phyloP scores from a whole-genome alignment of 2,888 invertebrate species.

The Pegoplata infirma region DNA sequence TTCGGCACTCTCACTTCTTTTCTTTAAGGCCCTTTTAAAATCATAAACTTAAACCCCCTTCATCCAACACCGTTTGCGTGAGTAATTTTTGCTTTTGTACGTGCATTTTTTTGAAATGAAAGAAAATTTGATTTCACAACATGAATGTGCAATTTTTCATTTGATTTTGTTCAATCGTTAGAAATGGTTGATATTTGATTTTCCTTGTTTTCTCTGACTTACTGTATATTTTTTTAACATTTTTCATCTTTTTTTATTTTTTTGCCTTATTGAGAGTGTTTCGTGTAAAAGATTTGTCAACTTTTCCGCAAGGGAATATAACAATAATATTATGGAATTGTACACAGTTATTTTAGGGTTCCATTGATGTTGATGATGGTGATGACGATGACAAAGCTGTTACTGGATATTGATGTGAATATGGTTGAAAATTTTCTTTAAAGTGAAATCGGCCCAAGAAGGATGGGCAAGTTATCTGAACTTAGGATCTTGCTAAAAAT shows the following conservation, averaged over 20 bases:
- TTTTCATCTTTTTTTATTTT: background rate
- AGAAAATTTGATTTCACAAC: conserved; percentile 55
- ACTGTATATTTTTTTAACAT: background rate
- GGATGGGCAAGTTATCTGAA: background rate
- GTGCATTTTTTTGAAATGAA: conserved; percentile 28
- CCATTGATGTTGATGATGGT: conserved; percentile 8
- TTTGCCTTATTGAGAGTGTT: conserved; percentile 3
- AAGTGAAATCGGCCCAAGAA: no score
- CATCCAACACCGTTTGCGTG: background rate
- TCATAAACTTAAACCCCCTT: background rate
- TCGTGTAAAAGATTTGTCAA: conserved; percentile 59
- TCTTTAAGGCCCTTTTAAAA: background rate
- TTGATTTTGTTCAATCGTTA: conserved; percentile 56
- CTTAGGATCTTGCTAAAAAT: background rate
- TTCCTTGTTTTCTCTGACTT: background rate
- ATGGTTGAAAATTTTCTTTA: no score
- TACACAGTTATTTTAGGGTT: conserved; percentile 37
- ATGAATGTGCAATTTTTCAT: conserved; percentile 60
- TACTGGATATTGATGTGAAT: conserved; percentile 13
- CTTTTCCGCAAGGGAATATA: conserved; percentile 45
- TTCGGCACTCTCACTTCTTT: background rate
- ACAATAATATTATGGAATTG: conserved; percentile 49
- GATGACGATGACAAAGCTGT: conserved; percentile 20
- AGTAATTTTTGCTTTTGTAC: conserved; percentile 47
- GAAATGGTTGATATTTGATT: conserved; percentile 56